Evolutionary conservation across 2,888 invertebrate genomes (phyloP).

Genomic region (Tetragonisca angustula): DNA sequence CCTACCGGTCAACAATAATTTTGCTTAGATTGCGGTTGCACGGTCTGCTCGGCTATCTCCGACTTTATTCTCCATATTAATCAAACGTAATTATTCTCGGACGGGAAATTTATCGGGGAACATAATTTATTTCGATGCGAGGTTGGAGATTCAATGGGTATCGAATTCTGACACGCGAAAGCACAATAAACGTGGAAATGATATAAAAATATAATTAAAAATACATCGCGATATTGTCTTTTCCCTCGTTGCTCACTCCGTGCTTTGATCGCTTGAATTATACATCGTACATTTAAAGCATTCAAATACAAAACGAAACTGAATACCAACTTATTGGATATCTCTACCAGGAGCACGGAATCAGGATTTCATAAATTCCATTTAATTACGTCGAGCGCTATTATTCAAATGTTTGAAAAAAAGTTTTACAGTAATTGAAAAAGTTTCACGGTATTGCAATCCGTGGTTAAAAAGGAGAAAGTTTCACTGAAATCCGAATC

Average conservation of each 20-base stretch:
- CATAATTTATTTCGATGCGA: not conserved
- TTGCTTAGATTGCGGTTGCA: slow-evolving; percentile 41
- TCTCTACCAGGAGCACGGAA: not conserved
- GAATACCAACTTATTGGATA: not conserved
- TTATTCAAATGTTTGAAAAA: not conserved
- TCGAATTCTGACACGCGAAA: not conserved
- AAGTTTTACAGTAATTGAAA: slow-evolving; percentile 1
- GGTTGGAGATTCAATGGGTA: not conserved
- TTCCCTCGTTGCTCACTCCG: too few species aligned
- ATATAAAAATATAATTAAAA: not conserved
- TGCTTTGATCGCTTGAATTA: not conserved
- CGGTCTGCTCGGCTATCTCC: not conserved
- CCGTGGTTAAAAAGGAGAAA: not conserved
- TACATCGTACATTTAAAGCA: not conserved
- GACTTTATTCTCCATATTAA: slow-evolving; percentile 26
- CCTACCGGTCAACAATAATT: slow-evolving; percentile 40
- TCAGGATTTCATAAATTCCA: not conserved
- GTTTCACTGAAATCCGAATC: not conserved
- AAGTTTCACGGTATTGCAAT: slow-evolving; percentile 11
- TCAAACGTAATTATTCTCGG: slow-evolving; percentile 21
- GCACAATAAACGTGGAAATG: not conserved
- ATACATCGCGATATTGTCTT: not conserved
- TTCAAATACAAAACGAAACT: not conserved
- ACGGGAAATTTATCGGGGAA: not conserved
- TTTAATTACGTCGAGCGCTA: not conserved